phyloP scores from a whole-genome alignment of 2,113 vertebrate genomes.

The Charina bottae region DNA sequence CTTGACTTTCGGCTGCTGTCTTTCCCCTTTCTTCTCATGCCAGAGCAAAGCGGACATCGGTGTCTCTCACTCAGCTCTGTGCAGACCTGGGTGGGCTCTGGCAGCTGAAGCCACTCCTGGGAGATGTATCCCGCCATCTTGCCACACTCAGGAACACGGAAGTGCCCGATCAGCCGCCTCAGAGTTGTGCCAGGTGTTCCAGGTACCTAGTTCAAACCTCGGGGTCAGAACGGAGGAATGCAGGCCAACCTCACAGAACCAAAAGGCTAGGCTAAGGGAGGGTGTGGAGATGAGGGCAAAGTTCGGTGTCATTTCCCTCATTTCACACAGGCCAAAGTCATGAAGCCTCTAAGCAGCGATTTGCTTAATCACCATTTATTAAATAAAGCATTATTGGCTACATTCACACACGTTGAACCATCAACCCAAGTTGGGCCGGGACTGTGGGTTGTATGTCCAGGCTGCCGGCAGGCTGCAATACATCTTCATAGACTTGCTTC shows the following conservation, averaged over 20 bases:
- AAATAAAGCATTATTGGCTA: background rate
- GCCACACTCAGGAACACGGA: background rate
- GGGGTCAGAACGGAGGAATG: background rate
- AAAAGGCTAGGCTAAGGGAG: background rate
- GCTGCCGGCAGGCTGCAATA: background rate
- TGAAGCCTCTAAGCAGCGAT: background rate
- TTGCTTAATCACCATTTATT: background rate
- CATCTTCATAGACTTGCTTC: background rate
- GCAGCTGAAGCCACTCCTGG: conserved; percentile 66
- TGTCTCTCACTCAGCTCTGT: conserved; percentile 60
- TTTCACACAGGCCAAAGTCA: background rate
- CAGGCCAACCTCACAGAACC: background rate
- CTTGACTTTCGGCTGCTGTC: background rate
- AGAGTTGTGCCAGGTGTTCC: conserved; percentile 23
- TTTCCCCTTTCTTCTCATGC: background rate
- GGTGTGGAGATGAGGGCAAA: background rate
- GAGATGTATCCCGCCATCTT: conserved; percentile 62
- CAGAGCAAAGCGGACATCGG: conserved; percentile 62
- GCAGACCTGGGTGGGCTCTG: conserved; percentile 57
- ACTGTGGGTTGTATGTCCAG: background rate
- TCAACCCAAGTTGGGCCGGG: background rate
- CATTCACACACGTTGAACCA: background rate
- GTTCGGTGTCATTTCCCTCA: background rate
- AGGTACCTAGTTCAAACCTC: background rate
- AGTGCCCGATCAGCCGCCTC: background rate